A percentile compares a stretch with the other conserved stretches of the same genome.
Evolutionary conservation across 1,140 invertebrate genomes (phyloP).

Genomic region (Tribolium castaneum): DNA sequence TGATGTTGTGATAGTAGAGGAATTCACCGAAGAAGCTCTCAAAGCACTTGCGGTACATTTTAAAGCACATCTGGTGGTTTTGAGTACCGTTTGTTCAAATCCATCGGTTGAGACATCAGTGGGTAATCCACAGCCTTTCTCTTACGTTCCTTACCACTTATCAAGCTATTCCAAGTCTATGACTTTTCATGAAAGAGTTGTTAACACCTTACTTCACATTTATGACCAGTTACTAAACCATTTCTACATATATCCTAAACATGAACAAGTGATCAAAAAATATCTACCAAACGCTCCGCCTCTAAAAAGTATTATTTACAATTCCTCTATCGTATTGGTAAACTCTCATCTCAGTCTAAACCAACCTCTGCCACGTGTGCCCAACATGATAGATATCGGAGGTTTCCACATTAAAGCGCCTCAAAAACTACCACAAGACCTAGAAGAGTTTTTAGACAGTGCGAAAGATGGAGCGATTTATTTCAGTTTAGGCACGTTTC

Average conservation of each 20-base stretch:
- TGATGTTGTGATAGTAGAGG: constrained; percentile 65
- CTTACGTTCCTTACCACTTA: constrained; percentile 60
- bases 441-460: constrained; percentile 10
- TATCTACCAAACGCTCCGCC: constrained; percentile 64
- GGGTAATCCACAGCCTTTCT: constrained; percentile 60
- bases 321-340: constrained; percentile 67
- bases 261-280: constrained; percentile 60
- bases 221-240: constrained; percentile 2
- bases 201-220: constrained; percentile 58
- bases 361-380: constrained; percentile 67
- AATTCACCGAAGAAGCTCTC: constrained; percentile 65
- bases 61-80: constrained; percentile 70
- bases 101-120: constrained; percentile 56
- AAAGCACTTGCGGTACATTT: constrained; percentile 73
- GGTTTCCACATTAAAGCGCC: constrained; percentile 65
- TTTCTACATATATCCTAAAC: constrained; percentile 55
- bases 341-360: constrained; percentile 70
- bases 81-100: constrained; percentile 60
- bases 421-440: constrained; percentile 62
- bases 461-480: neutral
- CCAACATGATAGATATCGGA: constrained; percentile 68
- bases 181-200: constrained; percentile 64
- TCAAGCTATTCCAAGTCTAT: constrained; percentile 60
- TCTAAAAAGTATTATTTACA: constrained; percentile 65
- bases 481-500: neutral